These are phyloP conservation scores for Saccostrea cuccullata DNA, from an alignment of 1,140 invertebrate species.

Conservation along the genomic window DNA sequence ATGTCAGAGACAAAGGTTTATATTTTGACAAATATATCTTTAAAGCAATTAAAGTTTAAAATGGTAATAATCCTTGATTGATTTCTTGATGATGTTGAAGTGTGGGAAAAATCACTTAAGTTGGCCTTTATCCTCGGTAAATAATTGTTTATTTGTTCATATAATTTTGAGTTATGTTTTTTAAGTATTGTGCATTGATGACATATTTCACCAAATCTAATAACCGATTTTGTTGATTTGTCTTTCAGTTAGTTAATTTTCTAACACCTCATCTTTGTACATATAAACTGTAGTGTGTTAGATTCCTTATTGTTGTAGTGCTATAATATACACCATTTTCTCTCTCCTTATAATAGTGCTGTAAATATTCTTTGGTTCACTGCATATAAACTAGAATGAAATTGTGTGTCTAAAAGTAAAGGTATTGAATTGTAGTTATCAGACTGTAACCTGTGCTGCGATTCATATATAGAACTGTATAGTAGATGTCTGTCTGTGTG, in stretches of 20 bases:
- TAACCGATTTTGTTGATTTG: not conserved
- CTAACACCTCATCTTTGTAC: not conserved
- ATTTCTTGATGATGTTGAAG: not conserved
- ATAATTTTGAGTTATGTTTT: not conserved
- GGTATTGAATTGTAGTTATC: not conserved
- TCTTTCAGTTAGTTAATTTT: slow-evolving; percentile 12
- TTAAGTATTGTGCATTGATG: not conserved
- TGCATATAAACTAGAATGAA: not conserved
- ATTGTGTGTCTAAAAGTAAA: not conserved
- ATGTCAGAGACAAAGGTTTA: too few species aligned
- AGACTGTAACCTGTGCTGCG: not conserved
- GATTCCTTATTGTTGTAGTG: not conserved
- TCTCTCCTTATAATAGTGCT: not conserved
- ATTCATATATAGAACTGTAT: not conserved
- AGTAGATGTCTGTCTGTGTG: not conserved
- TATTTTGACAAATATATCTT: too few species aligned
- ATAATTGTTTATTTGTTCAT: not conserved
- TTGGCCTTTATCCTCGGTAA: not conserved
- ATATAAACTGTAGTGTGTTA: not conserved
- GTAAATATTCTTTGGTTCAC: not conserved
- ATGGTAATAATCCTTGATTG: too few species aligned
- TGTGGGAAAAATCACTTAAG: not conserved
- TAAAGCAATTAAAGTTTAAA: too few species aligned
- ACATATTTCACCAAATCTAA: not conserved
- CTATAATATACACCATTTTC: not conserved